Percentiles rank a stretch among this genome's conserved stretches.
These are phyloP conservation scores for Corydoras sp. DNA, from an alignment of 2,113 vertebrate species.

Conservation along the genomic window DNA sequence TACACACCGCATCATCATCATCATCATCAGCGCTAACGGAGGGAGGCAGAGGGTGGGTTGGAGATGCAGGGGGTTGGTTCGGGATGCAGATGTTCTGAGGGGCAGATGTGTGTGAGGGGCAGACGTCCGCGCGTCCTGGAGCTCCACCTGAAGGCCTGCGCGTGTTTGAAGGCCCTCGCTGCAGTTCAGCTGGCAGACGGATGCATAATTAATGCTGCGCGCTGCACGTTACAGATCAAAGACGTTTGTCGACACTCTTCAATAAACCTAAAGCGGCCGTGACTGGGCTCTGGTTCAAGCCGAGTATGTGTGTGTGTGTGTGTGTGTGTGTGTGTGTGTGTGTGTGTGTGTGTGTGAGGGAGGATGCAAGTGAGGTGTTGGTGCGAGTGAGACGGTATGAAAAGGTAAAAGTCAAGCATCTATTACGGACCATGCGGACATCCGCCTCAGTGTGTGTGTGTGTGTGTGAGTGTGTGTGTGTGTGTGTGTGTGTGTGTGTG, in stretches of 20 bases:
- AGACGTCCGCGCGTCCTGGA: constrained; percentile 41
- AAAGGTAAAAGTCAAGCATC: background rate
- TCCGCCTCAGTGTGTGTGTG: no score
- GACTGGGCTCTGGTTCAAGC: constrained; percentile 52
- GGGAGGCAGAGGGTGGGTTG: no score
- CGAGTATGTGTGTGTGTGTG: constrained; percentile 23
- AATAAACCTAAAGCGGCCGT: constrained; percentile 49
- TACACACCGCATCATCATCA: no score
- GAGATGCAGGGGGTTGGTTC: no score
- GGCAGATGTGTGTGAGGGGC: constrained; percentile 24
- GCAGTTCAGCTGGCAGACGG: constrained; percentile 49
- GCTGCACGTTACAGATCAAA: constrained; percentile 64
- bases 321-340: constrained; percentile 23
- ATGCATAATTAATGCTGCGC: constrained; percentile 68
- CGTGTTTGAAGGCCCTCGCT: constrained; percentile 56
- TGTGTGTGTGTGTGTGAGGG: constrained; percentile 21
- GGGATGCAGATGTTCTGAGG: background rate
- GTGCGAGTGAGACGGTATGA: constrained; percentile 17
- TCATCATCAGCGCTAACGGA: no score
- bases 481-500: no score
- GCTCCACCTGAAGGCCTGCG: constrained; percentile 51
- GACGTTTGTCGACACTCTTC: constrained; percentile 47
- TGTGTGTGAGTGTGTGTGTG: no score
- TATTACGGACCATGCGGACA: no score
- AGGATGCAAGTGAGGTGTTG: constrained; percentile 9